phyloP scores from a whole-genome alignment of 2,797 vertebrate genomes.

The Pelodytes ibericus region DNA sequence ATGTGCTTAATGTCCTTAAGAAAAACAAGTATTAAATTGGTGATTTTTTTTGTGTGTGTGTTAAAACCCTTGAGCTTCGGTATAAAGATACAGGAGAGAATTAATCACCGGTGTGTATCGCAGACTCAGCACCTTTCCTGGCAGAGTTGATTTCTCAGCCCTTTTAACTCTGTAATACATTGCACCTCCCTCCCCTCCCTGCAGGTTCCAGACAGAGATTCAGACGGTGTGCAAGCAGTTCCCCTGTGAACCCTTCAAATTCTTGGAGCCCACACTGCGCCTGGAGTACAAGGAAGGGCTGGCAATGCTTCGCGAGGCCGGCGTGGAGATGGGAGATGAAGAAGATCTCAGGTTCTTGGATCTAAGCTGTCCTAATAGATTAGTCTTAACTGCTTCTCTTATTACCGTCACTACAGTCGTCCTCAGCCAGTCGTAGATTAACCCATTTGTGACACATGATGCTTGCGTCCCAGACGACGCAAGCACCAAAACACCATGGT shows the following conservation, averaged over 20 bases:
- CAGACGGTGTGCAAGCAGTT: slow-evolving; percentile 92
- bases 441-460: too few species aligned
- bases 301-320: slow-evolving; percentile 91
- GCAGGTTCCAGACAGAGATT: slow-evolving; percentile 95
- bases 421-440: too few species aligned
- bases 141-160: background rate
- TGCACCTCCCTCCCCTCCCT: background rate
- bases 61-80: too few species aligned
- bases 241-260: slow-evolving; percentile 94
- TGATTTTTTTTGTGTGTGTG: too few species aligned
- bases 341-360: slow-evolving; percentile 90
- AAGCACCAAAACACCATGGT: too few species aligned
- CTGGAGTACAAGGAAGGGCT: slow-evolving; percentile 90
- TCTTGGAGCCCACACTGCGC: slow-evolving; percentile 95
- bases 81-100: too few species aligned
- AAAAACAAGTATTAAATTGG: too few species aligned
- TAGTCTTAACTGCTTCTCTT: too few species aligned
- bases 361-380: too few species aligned
- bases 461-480: too few species aligned
- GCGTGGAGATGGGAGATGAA: slow-evolving; percentile 96
- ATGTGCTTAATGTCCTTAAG: too few species aligned
- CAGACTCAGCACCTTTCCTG: background rate
- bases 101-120: background rate
- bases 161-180: background rate
- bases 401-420: too few species aligned